phyloP scores from a whole-genome alignment of 2,888 invertebrate species.

The Trachelus troglodyta region DNA sequence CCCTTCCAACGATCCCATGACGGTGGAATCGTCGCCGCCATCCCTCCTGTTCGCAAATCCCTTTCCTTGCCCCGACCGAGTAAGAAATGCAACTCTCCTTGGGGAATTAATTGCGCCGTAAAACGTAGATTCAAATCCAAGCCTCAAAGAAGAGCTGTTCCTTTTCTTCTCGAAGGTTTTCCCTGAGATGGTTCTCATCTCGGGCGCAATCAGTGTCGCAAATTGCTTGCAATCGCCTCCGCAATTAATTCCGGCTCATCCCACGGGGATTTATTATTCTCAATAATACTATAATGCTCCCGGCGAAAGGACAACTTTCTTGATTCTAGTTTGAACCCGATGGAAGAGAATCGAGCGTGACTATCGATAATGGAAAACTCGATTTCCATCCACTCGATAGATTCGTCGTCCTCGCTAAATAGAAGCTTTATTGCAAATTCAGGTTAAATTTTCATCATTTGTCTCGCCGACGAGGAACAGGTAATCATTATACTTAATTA shows the following conservation, averaged over 20 bases:
- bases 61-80: constrained; percentile 47
- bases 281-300: constrained; percentile 14
- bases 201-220: constrained; percentile 59
- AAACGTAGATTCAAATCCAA: constrained; percentile 59
- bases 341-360: no score
- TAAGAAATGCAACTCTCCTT: constrained; percentile 51
- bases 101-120: constrained; percentile 62
- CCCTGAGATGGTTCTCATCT: constrained; percentile 52
- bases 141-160: constrained; percentile 46
- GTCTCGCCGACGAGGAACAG: no score
- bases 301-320: no score
- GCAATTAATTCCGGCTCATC: constrained; percentile 61
- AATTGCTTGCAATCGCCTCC: constrained; percentile 61
- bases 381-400: no score
- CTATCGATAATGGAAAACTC: no score
- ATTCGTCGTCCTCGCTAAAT: no score
- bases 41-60: constrained; percentile 44
- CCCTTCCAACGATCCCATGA: constrained; percentile 3
- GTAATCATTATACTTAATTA: no score
- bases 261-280: constrained; percentile 38
- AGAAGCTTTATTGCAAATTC: no score
- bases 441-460: no score
- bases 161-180: constrained; percentile 49
- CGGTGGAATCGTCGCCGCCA: not conserved
- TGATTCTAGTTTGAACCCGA: no score